Evolutionary conservation across 2,113 vertebrate species (phyloP).

Genomic region (Sinocyclocheilus rhinocerous): DNA sequence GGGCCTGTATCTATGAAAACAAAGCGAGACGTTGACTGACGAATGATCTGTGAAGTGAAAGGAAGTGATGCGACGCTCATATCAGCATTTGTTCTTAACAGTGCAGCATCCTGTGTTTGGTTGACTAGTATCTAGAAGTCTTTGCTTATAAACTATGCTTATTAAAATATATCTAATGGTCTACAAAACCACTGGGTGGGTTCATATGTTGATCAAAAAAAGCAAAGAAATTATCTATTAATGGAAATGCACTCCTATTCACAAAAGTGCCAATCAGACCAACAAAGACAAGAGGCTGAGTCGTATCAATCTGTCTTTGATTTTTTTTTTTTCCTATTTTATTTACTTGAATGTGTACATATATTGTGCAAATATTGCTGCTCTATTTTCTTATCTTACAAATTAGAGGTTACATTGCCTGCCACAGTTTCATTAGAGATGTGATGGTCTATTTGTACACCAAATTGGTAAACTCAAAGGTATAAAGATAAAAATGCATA

Average conservation of each 20-base stretch:
- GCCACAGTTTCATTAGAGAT: constrained; percentile 69
- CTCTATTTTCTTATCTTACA: constrained; percentile 77
- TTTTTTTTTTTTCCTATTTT: constrained; percentile 60
- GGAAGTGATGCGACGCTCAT: constrained; percentile 38
- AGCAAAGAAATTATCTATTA: constrained; percentile 60
- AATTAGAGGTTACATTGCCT: constrained; percentile 69
- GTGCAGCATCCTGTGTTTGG: neutral
- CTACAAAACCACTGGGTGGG: constrained; percentile 57
- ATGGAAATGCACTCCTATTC: constrained; percentile 79
- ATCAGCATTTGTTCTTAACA: neutral
- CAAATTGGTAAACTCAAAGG: constrained; percentile 66
- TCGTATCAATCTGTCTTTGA: constrained; percentile 71
- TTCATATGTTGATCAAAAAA: constrained; percentile 53
- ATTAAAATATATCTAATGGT: constrained; percentile 48
- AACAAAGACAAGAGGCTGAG: constrained; percentile 79
- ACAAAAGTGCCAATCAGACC: constrained; percentile 85
- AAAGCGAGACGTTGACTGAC: constrained; percentile 73
- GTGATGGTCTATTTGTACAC: constrained; percentile 71
- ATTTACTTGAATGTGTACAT: constrained; percentile 82
- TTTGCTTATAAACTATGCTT: constrained; percentile 39
- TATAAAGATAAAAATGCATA: constrained; percentile 41
- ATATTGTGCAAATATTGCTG: constrained; percentile 81
- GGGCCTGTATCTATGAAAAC: constrained; percentile 48
- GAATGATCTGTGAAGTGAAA: constrained; percentile 51
- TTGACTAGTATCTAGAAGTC: neutral